Percentiles rank a stretch among this genome's conserved stretches.
These are phyloP conservation scores for Vultur gryphus DNA, from an alignment of 2,797 vertebrate species.

Conservation along the genomic window DNA sequence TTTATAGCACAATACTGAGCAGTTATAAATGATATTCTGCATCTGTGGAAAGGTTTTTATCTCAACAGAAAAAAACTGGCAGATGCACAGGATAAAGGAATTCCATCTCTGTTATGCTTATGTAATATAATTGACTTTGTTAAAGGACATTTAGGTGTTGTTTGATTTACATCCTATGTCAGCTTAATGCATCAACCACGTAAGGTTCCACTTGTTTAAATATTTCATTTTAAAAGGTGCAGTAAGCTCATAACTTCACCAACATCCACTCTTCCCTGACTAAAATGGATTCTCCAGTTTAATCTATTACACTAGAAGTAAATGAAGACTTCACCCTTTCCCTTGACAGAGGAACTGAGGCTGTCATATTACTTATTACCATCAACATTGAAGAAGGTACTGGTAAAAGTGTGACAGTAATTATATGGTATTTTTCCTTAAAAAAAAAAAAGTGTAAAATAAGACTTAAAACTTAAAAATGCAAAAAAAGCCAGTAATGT, in stretches of 20 bases:
- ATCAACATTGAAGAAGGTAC: background rate
- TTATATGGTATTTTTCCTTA: background rate
- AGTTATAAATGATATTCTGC: conserved; percentile 53
- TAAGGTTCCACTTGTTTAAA: conserved; percentile 66
- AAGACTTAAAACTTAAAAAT: background rate
- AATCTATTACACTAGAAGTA: conserved; percentile 21
- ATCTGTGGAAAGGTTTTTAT: conserved; percentile 44
- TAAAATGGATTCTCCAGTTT: conserved; percentile 37
- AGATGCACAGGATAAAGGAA: conserved; percentile 27
- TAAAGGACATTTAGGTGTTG: conserved; percentile 68
- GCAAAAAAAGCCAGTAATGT: background rate
- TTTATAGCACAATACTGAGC: conserved; percentile 45
- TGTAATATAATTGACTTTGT: conserved; percentile 74
- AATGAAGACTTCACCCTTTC: conserved; percentile 33
- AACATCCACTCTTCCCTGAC: conserved; percentile 38
- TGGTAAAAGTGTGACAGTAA: background rate
- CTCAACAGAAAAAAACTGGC: conserved; percentile 4
- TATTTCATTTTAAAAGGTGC: conserved; percentile 70
- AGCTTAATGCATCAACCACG: conserved; percentile 57
- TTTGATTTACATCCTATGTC: conserved; percentile 66
- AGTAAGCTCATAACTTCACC: conserved; percentile 47
- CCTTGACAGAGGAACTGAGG: background rate
- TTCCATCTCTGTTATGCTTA: conserved; percentile 32
- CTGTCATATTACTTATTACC: conserved; percentile 11
- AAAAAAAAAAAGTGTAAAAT: background rate